Evolutionary conservation across 2,888 invertebrate species (phyloP).

Genomic region (Macaria notata): DNA sequence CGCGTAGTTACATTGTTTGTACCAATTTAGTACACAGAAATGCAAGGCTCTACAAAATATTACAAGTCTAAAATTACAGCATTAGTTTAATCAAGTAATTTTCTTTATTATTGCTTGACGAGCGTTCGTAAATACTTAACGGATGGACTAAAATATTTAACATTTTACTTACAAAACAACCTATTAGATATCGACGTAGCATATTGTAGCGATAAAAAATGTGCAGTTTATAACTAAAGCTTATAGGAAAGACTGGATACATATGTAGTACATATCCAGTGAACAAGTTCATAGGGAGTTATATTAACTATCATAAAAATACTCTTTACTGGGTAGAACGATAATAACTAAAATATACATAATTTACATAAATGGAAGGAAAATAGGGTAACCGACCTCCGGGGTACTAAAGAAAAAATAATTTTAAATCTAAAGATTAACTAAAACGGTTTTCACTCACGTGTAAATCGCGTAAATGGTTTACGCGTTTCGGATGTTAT

Average conservation of each 20-base stretch:
- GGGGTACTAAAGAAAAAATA: slow-evolving; percentile 19
- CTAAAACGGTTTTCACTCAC: too few species aligned
- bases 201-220: slow-evolving; percentile 5
- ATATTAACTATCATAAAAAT: slow-evolving; percentile 5
- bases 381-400: slow-evolving; percentile 22
- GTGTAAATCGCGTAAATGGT: too few species aligned
- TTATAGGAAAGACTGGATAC: slow-evolving; percentile 1
- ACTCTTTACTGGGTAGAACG: slow-evolving; percentile 9
- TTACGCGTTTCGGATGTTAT: too few species aligned
- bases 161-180: slow-evolving; percentile 5
- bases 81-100: neutral
- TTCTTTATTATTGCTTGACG: slow-evolving; percentile 5
- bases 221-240: slow-evolving; percentile 15
- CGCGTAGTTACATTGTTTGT: too few species aligned
- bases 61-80: slow-evolving; percentile 5
- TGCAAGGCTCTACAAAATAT: slow-evolving; percentile 3
- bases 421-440: too few species aligned
- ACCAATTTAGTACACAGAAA: neutral
- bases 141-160: slow-evolving; percentile 7
- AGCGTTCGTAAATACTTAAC: neutral
- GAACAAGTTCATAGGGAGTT: slow-evolving; percentile 3
- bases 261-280: slow-evolving; percentile 3
- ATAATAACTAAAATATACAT: slow-evolving; percentile 7
- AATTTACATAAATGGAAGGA: slow-evolving; percentile 12
- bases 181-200: slow-evolving; percentile 5